phyloP scores from a whole-genome alignment of 2,888 invertebrate species.

The Drosophila atroscutellata region DNA sequence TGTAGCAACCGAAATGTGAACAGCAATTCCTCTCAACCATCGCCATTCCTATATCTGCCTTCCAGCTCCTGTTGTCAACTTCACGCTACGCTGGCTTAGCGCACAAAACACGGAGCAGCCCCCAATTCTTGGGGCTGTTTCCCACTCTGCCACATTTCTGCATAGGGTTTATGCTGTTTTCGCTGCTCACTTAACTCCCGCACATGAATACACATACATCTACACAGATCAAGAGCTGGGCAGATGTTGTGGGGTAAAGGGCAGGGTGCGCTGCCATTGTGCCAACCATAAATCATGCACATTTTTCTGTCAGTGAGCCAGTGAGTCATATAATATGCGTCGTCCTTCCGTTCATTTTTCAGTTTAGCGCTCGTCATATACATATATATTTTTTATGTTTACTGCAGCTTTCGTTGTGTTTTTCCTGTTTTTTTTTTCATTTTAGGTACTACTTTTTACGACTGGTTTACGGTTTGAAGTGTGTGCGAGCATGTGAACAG shows the following conservation, averaged over 20 bases:
- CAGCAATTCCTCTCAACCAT: constrained; percentile 29
- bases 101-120: constrained; percentile 24
- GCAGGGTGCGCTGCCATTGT: constrained; percentile 49
- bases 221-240: constrained; percentile 19
- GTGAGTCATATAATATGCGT: constrained; percentile 70
- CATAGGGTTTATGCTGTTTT: constrained; percentile 39
- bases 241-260: background rate
- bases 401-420: constrained; percentile 68
- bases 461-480: constrained; percentile 70
- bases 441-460: constrained; percentile 64
- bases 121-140: background rate
- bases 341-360: constrained; percentile 58
- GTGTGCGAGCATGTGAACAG: constrained; percentile 46
- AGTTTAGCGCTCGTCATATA: constrained; percentile 65
- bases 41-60: constrained; percentile 17
- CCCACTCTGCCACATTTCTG: constrained; percentile 15
- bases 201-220: constrained; percentile 30
- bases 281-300: constrained; percentile 78
- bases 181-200: constrained; percentile 35
- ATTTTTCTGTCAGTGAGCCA: constrained; percentile 78
- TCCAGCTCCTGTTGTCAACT: constrained; percentile 45
- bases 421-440: constrained; percentile 29
- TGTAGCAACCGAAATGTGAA: constrained; percentile 27
- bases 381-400: constrained; percentile 63
- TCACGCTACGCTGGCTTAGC: constrained; percentile 59